Conservation (phyloP, 1,140 invertebrate species). For the Heliconius melpomene region DNA sequence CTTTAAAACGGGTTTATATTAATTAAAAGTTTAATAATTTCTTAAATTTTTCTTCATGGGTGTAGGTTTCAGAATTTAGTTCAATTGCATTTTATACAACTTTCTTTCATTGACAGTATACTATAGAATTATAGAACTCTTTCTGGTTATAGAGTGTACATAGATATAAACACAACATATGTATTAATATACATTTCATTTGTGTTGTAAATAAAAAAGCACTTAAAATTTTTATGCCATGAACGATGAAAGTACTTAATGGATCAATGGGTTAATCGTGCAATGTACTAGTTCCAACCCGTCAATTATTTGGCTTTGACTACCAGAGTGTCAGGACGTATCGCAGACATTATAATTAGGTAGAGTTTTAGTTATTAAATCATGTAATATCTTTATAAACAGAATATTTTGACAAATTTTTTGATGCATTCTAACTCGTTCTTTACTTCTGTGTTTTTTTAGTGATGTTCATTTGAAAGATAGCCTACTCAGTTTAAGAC, state of each 20-base stretch:
- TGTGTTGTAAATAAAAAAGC: background rate
- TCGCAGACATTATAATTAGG: background rate
- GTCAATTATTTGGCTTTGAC: background rate
- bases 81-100: background rate
- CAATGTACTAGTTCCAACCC: background rate
- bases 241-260: background rate
- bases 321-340: background rate
- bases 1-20: no score
- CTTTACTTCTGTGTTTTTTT: background rate
- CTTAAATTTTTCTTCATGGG: no score
- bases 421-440: background rate
- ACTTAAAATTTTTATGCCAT: no score
- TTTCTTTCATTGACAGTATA: background rate
- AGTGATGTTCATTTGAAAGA: background rate
- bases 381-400: background rate
- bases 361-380: background rate
- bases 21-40: no score
- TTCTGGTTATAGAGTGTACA: background rate
- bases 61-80: background rate
- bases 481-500: no score
- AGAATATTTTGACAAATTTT: background rate
- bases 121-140: background rate
- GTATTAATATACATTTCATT: background rate
- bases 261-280: background rate
- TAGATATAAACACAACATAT: background rate